A percentile compares a stretch with the other conserved stretches of the same genome.
Evolutionary conservation across 2,888 invertebrate genomes (phyloP).

Genomic region (Drosophila quinaria): DNA sequence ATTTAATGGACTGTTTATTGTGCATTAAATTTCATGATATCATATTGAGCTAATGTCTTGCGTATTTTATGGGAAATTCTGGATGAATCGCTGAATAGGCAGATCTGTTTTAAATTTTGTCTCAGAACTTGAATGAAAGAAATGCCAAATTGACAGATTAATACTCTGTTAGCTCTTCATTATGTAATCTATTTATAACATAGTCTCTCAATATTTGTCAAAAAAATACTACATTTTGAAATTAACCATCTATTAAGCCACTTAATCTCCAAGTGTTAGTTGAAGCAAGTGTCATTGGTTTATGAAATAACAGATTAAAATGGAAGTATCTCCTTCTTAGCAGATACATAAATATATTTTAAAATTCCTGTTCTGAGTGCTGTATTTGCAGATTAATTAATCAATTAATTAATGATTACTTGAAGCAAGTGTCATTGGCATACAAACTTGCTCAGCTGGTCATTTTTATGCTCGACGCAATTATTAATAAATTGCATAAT

Average conservation of each 20-base stretch:
- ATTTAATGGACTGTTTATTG: not conserved
- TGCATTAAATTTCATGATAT: not conserved
- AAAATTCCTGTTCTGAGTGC: not conserved
- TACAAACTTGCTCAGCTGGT: constrained; percentile 20
- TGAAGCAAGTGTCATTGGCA: constrained; percentile 33
- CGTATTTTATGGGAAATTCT: not conserved
- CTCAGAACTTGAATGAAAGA: too few relatives aligned
- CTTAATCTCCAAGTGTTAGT: too few relatives aligned
- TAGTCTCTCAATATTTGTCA: too few relatives aligned
- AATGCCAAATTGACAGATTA: too few relatives aligned
- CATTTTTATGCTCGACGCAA: constrained; percentile 34
- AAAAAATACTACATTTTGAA: too few relatives aligned
- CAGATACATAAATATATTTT: not conserved
- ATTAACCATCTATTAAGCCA: too few relatives aligned
- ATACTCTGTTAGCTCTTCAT: too few relatives aligned
- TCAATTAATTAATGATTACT: not conserved
- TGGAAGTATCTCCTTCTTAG: not conserved
- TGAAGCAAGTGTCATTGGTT: too few relatives aligned
- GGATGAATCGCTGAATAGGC: not conserved
- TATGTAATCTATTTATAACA: too few relatives aligned
- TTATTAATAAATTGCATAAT: constrained; percentile 78
- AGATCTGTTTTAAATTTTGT: too few relatives aligned
- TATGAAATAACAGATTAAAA: too few relatives aligned
- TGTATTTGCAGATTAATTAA: not conserved
- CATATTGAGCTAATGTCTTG: not conserved